Percentiles rank a stretch among this genome's conserved stretches.
Conservation (phyloP, 2,888 invertebrate species). For the Cetonia aurata region DNA sequence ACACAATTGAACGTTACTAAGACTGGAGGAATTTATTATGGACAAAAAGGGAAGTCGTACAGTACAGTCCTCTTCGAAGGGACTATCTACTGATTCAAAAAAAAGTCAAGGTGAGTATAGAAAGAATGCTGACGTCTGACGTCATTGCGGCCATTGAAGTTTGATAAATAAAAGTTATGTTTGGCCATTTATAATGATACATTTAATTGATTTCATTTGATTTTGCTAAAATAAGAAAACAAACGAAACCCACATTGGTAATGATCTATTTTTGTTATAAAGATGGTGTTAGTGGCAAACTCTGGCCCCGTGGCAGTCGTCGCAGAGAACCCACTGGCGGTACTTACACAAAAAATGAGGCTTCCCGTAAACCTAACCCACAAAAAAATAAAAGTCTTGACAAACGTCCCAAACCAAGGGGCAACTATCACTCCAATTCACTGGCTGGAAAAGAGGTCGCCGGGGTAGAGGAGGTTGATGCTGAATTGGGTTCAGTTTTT, state of each 20-base stretch:
- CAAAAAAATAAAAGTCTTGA: slow-evolving; percentile 77
- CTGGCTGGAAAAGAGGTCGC: slow-evolving; percentile 79
- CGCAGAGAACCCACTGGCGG: slow-evolving; percentile 75
- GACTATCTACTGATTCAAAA: slow-evolving; percentile 79
- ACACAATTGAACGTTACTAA: slow-evolving; percentile 61
- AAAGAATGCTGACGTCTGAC: slow-evolving; percentile 28
- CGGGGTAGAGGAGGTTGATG: slow-evolving; percentile 71
- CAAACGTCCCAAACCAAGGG: slow-evolving; percentile 80
- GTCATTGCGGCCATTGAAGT: slow-evolving; percentile 27
- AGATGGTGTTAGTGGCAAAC: slow-evolving; percentile 70
- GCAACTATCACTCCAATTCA: slow-evolving; percentile 69
- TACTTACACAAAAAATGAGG: slow-evolving; percentile 73
- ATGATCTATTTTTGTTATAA: slow-evolving; percentile 52
- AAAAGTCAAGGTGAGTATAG: slow-evolving; percentile 75
- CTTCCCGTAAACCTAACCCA: slow-evolving; percentile 77
- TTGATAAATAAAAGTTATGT: slow-evolving; percentile 2
- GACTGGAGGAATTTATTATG: slow-evolving; percentile 68
- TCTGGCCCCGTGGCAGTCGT: slow-evolving; percentile 73
- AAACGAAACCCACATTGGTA: no score
- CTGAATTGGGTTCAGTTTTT: slow-evolving; percentile 88
- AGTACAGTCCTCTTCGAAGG: slow-evolving; percentile 78
- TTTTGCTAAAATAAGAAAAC: slow-evolving; percentile 3
- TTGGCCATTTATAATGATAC: background rate
- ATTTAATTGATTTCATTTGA: background rate
- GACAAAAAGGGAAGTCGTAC: slow-evolving; percentile 82